Percentiles rank a stretch among this genome's conserved stretches.
phyloP scores from a whole-genome alignment of 2,888 invertebrate species.

The Chymomyza procnemis region DNA sequence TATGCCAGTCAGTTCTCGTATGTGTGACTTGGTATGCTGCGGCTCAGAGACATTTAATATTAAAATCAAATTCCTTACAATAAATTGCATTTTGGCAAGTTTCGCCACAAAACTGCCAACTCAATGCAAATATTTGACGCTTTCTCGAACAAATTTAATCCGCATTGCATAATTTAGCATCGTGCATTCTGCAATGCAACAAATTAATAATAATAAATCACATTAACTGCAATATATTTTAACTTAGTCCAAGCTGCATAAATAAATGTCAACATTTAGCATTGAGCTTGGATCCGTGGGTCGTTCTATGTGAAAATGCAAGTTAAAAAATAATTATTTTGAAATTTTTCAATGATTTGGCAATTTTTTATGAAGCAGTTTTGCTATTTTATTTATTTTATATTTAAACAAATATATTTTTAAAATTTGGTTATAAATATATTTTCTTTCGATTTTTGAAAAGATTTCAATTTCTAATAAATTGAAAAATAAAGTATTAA shows the following conservation, averaged over 20 bases:
- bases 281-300: slow-evolving; percentile 15
- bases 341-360: no score
- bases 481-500: no score
- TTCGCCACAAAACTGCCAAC: slow-evolving; percentile 15
- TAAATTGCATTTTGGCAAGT: slow-evolving; percentile 38
- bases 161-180: slow-evolving; percentile 21
- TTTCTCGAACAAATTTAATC: neutral
- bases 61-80: slow-evolving; percentile 55
- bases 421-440: no score
- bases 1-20: neutral
- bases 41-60: slow-evolving; percentile 52
- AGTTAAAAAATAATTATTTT: no score
- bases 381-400: no score
- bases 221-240: slow-evolving; percentile 45
- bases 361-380: no score
- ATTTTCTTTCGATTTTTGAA: no score
- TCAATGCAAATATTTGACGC: slow-evolving; percentile 45
- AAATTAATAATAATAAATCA: slow-evolving; percentile 63
- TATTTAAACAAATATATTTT: no score
- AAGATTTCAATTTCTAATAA: no score
- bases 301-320: neutral
- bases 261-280: slow-evolving; percentile 32
- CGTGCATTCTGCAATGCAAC: slow-evolving; percentile 33
- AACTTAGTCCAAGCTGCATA: slow-evolving; percentile 11
- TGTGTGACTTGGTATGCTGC: slow-evolving; percentile 4